Percentiles rank a stretch among this genome's conserved stretches.
Conservation (phyloP, 2,113 vertebrate species). For the Sphyrna mokarran region DNA sequence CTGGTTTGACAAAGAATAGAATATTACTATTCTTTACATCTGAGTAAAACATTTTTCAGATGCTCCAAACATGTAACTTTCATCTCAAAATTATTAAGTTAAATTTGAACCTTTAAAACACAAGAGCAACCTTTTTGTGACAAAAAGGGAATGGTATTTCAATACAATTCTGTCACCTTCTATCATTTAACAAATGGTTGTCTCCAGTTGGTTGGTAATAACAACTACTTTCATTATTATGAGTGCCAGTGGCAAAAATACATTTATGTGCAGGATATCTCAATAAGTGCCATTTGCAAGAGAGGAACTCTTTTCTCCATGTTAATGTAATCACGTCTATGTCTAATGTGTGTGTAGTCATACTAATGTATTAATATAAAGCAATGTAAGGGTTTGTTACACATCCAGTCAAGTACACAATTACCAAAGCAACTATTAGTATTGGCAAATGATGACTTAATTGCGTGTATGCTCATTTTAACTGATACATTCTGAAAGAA, state of each 20-base stretch:
- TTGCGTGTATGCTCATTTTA: background rate
- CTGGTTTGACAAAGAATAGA: background rate
- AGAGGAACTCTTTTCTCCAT: background rate
- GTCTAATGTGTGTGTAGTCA: background rate
- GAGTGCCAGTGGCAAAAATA: background rate
- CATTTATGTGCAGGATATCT: background rate
- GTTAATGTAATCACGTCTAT: background rate
- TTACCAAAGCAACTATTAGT: background rate
- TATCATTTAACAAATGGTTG: background rate
- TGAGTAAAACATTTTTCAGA: background rate
- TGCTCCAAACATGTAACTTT: background rate
- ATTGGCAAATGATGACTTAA: background rate
- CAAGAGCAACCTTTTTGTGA: background rate
- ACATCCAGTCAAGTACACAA: background rate
- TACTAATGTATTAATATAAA: background rate
- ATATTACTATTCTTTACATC: background rate
- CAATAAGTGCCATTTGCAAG: background rate
- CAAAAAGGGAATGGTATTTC: background rate
- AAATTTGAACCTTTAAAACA: background rate
- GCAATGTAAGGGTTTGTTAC: background rate
- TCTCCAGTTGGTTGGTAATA: background rate
- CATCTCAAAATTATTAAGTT: background rate
- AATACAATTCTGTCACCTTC: background rate
- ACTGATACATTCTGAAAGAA: background rate
- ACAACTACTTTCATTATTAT: background rate